Base-by-base conservation (phyloP, 1,140 invertebrate genomes). In the Drosophila ananassae region DNA sequence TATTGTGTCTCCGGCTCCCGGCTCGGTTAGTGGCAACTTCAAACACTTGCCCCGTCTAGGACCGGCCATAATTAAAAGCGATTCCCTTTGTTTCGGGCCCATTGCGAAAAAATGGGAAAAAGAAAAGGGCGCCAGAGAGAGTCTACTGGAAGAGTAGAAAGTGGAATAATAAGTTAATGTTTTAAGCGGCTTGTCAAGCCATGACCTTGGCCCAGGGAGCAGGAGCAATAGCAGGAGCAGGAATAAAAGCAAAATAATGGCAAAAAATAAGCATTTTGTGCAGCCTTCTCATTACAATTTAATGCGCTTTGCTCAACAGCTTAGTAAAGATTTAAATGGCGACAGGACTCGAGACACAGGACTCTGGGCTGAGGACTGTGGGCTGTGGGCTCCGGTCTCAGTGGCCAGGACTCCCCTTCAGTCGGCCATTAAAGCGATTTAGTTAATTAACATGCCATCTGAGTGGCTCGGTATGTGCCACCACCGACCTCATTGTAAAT, bases 111-210 rank as follows among this genome's bases (percentile, higher is more conserved):
- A 34, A 21, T 10, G 3, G 39, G 37, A 21, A 53, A 61, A 28
- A 28, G 25, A 28, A 28, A 28, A 34, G 25, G 25, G 25, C 25
- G 5, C 5, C 25, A 5, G 25, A 10, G 34, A n/a, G 34, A 37
- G 10, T 37, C 34, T n/a, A 37, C 34, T 37, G 10, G 34, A 37
- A 37, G 12, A 37, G 34, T 12, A 37, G 34, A 58, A 66, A 64
- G 39, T 32, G 32, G 73, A 81, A 82, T 79, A 82, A 79, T 76
- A 84, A 84, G 76, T 83, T 84, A 83, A 84, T 78, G 80, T 79
- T 83, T 83, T 83, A 83, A 79, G 80, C 80, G 61, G 79, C 76
- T 83, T 83, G 80, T 63, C 71, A 67, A 83, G 57, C 69, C 51
- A 60, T 81, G 79, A 75, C 80, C 79, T 83, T 84, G 79, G 56